These are phyloP conservation scores for Numenius phaeopus DNA, from an alignment of 2,797 vertebrate genomes.

Conservation along the genomic window DNA sequence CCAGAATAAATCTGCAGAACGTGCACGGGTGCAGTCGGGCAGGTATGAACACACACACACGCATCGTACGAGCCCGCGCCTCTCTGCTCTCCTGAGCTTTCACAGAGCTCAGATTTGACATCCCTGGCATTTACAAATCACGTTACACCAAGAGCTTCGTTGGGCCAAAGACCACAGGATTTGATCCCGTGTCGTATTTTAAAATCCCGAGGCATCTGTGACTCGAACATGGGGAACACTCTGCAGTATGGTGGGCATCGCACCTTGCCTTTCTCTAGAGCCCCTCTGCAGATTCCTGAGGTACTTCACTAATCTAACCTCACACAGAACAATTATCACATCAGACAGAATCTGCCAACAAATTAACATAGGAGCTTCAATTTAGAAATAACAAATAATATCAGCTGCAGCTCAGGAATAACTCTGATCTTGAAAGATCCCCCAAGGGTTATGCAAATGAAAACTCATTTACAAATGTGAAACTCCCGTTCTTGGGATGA, in stretches of 20 bases:
- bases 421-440: not conserved
- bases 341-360: slow-evolving; percentile 35
- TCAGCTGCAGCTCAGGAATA: slow-evolving; percentile 35
- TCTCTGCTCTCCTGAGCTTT: not conserved
- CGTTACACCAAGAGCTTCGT: not conserved
- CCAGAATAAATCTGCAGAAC: not conserved
- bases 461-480: slow-evolving; percentile 25
- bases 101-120: not conserved
- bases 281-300: not conserved
- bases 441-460: slow-evolving; percentile 31
- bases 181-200: not conserved
- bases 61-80: fast-evolving
- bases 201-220: not conserved
- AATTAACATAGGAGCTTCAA: slow-evolving; percentile 25
- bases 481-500: not conserved
- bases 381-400: slow-evolving; percentile 59
- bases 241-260: not conserved
- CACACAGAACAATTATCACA: slow-evolving; percentile 37
- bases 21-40: fast-evolving
- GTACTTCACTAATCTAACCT: not conserved
- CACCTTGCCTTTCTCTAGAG: not conserved
- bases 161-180: not conserved
- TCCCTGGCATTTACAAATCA: not conserved
- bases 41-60: fast-evolving
- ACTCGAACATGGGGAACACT: not conserved